Evolutionary conservation across 2,113 vertebrate species (phyloP).

Genomic region (Fukomys damarensis): DNA sequence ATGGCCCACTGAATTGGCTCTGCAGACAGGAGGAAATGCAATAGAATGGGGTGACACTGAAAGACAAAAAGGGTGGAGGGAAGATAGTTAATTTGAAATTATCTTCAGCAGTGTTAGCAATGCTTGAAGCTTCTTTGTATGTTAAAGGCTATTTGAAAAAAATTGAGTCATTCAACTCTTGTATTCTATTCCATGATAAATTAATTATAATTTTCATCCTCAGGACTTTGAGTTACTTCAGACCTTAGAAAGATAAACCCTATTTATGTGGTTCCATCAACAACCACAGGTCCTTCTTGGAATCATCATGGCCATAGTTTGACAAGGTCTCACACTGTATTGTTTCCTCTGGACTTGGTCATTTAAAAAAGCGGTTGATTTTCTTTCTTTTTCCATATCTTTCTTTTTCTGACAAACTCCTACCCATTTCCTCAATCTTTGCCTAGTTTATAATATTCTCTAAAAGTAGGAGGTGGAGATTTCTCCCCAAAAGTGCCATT

Average conservation of each 20-base stretch:
- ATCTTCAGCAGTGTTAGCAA: not conserved
- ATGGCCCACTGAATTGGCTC: not conserved
- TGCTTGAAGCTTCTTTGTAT: not conserved
- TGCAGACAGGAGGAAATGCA: not conserved
- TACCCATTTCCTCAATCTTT: not conserved
- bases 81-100: not conserved
- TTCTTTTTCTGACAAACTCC: not conserved
- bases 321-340: not conserved
- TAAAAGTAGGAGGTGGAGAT: not conserved
- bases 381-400: not conserved
- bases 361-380: not conserved
- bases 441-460: not conserved
- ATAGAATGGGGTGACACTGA: not conserved
- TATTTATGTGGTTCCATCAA: not conserved
- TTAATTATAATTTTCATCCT: not conserved
- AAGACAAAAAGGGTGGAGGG: not conserved
- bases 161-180: not conserved
- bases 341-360: not conserved
- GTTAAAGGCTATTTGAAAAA: not conserved
- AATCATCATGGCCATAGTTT: not conserved
- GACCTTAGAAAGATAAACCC: not conserved
- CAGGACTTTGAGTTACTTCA: not conserved
- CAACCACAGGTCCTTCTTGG: not conserved
- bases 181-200: not conserved
- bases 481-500: not conserved